These are phyloP conservation scores for Psylliodes chrysocephalus DNA, from an alignment of 2,888 invertebrate genomes.

Conservation along the genomic window DNA sequence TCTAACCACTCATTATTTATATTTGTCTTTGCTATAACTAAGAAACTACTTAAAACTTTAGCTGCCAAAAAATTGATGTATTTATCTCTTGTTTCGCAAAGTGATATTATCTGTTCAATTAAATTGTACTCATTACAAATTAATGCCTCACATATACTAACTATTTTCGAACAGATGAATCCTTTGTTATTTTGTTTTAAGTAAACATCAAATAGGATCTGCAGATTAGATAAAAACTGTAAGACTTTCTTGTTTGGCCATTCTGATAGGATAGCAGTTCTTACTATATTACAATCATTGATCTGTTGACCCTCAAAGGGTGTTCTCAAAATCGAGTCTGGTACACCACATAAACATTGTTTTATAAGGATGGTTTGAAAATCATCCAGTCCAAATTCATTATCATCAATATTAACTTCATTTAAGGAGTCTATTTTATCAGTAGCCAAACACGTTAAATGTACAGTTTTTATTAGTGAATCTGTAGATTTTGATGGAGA, in stretches of 20 bases:
- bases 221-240: conserved; percentile 84
- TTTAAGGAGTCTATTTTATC: conserved; percentile 5
- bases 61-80: conserved; percentile 85
- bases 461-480: conserved; percentile 7
- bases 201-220: conserved; percentile 85
- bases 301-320: conserved; percentile 75
- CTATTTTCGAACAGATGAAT: conserved; percentile 82
- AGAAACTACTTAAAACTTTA: conserved; percentile 82
- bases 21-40: conserved; percentile 85
- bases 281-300: conserved; percentile 64
- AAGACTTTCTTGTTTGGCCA: conserved; percentile 77
- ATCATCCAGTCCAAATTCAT: conserved; percentile 59
- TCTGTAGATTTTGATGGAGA: conserved; percentile 21
- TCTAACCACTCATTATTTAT: conserved; percentile 85
- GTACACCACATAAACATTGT: conserved; percentile 82
- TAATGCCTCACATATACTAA: conserved; percentile 82
- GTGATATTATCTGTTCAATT: conserved; percentile 83
- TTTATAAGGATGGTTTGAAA: conserved; percentile 76
- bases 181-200: conserved; percentile 86
- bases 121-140: conserved; percentile 85
- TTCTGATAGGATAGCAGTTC: conserved; percentile 68
- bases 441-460: neutral
- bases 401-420: conserved; percentile 36
- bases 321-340: conserved; percentile 75
- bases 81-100: conserved; percentile 81